Base-by-base conservation (phyloP, 92 coral and sea anemone species). In the Zoanthus sansibaricus region DNA sequence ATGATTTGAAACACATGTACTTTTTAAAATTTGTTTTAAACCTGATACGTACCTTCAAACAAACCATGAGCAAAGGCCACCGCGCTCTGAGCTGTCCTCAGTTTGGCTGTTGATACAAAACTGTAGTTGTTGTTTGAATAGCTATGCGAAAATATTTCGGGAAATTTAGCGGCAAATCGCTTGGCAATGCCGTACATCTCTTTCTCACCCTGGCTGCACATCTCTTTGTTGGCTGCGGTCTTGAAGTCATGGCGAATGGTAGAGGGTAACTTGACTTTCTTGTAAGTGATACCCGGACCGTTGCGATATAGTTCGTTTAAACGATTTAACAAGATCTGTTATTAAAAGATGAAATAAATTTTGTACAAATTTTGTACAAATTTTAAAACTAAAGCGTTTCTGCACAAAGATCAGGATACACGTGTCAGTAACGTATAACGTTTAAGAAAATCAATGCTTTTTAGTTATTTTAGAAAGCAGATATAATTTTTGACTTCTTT, bases 1-100 rank as follows among this genome's bases (percentile, higher is more conserved):
- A 37, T 37, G 2, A 37, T 37, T 37, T 16, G 8, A 61, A 7
- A 16, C 17, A 6, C 9, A 16, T 61, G 18, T 61, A 61, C 16
- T 11, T 20, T 67, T 4, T 3, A 1, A 21, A 9, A 7, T 14
- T 0, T 18, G 4, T 20, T 1, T 7, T 7, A 69, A 25, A 14
- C 3, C 1, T 10, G 6, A 30, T 69, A 25, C 89, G 93, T 78
- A 25, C 89, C 95, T 78, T 96, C 98, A 78, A 96, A 96, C 30
- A 94, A 84, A 17, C 98, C 98, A 55, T 86, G 88, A 15, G 98
- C 96, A 75, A 96, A 96, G 5, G 98, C 88, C 62, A 87, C 91
- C 30, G 98, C 98, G 42, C 98, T 96, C 84, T 95, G 93, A 0
- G 93, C 94, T 2, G 95, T 94, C 49, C 98, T 94, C 72, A 77